These are phyloP conservation scores for Phaethon lepturus DNA, from an alignment of 2,113 vertebrate genomes.

Conservation along the genomic window DNA sequence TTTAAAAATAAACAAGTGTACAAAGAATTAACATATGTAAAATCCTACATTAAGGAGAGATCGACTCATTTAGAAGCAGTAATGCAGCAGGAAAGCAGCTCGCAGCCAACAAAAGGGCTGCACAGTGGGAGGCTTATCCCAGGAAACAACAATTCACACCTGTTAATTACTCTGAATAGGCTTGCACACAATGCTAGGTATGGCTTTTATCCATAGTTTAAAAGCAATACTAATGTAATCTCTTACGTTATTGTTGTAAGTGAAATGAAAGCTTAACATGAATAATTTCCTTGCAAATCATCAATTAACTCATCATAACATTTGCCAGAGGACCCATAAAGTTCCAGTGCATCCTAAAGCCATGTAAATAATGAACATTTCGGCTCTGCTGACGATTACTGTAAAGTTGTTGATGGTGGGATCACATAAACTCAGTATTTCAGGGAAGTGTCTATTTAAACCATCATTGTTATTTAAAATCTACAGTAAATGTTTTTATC, in stretches of 20 bases:
- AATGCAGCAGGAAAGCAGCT: slow-evolving; percentile 11
- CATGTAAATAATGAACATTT: not conserved
- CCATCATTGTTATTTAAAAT: not conserved
- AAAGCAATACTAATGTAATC: not conserved
- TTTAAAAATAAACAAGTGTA: slow-evolving; percentile 14
- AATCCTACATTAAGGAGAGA: not conserved
- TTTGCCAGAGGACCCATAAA: not conserved
- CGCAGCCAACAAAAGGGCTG: not conserved
- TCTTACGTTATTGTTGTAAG: not conserved
- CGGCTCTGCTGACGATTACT: not conserved
- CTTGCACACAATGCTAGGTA: not conserved
- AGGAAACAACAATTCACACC: slow-evolving; percentile 56
- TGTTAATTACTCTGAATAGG: slow-evolving; percentile 47
- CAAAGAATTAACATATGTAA: slow-evolving; percentile 10
- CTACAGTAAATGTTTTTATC: not conserved
- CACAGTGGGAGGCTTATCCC: slow-evolving; percentile 30
- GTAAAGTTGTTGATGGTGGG: not conserved
- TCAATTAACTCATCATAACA: not conserved
- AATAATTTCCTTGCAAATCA: not conserved
- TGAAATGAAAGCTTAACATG: not conserved
- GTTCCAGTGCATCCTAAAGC: not conserved
- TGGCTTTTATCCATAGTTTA: slow-evolving; percentile 21
- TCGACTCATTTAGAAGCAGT: slow-evolving; percentile 16
- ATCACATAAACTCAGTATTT: not conserved
- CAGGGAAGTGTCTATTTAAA: not conserved